Base-by-base conservation (phyloP, 92 coral and sea anemone species). In the Phymanthus crucifer region DNA sequence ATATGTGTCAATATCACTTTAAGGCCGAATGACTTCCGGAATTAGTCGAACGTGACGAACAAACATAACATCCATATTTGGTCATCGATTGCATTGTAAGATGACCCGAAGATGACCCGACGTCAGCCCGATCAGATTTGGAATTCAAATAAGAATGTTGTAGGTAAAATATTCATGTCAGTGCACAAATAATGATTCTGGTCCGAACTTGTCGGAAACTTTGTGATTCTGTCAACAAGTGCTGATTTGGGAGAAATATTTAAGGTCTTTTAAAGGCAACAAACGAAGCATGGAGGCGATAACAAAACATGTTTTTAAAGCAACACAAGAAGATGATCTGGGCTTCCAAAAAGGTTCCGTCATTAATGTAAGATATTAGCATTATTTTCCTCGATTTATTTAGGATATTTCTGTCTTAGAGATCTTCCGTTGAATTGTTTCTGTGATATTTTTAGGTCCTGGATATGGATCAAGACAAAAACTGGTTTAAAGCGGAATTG, bases 401-500 rank as follows among this genome's bases (percentile, higher is more conserved):
- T 34, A 34, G 40, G 46, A 16, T n/a, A 35, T 36, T 19, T 77
- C 72, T 77, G 72, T 77, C 0, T 50, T 26, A 3, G 40, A 37
- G 21, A 37, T 77, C 1, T 6, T 65, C 16, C 12, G 0, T 37
- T 77, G 10, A 32, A 18, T 35, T 40, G 32, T 11, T 46, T 1
- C 11, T 45, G 6, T 52, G 47, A 31, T 71, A 21, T 82, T 13
- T 4, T 83, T 74, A 96, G 99, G 93, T 96, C 17, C 87, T 96
- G 35, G 97, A 96, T 74, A 96, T 85, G 86, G 98, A 94, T 54
- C 93, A 89, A 40, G 99, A 96, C 73, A 89, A 89, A 77, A 93
- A 96, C 72, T 96, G 99, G 99, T 96, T 75, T 56, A 90, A 92
- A 83, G 99, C 99, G 0, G 99, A 96, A 76, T 89, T 82, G 66